These are phyloP conservation scores for Oophaga sylvatica DNA, from an alignment of 2,797 vertebrate species.

Conservation along the genomic window DNA sequence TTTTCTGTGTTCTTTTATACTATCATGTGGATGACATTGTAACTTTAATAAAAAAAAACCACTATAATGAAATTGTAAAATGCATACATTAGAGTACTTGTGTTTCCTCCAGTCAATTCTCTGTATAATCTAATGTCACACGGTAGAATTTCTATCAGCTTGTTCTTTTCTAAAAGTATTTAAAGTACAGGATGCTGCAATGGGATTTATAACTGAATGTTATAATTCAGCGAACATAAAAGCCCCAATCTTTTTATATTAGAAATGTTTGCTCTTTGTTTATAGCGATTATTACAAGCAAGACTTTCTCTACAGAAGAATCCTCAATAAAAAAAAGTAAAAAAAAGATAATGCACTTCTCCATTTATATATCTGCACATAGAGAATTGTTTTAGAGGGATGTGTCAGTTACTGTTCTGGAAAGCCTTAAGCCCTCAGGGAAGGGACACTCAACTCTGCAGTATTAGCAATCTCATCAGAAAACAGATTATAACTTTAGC, in stretches of 20 bases:
- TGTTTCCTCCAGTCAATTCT: conserved; percentile 24
- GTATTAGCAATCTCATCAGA: conserved; percentile 58
- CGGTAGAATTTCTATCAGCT: conserved; percentile 14
- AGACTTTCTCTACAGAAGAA: conserved; percentile 13
- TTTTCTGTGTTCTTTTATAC: not conserved
- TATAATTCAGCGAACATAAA: conserved; percentile 22
- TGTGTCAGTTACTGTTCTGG: conserved; percentile 46
- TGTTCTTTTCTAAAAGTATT: conserved; percentile 16
- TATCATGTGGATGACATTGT: not conserved
- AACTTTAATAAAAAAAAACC: not conserved
- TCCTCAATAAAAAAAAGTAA: conserved; percentile 23
- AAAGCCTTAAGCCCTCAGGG: conserved; percentile 32
- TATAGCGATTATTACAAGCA: conserved; percentile 23
- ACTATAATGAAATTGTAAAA: not conserved
- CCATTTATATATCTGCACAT: conserved; percentile 51
- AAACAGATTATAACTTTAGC: conserved; percentile 61
- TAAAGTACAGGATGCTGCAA: conserved; percentile 12
- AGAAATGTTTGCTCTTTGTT: conserved; percentile 29
- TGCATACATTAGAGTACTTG: conserved; percentile 14
- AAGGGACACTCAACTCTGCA: conserved; percentile 54
- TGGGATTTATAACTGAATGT: conserved; percentile 31
- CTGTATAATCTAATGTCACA: conserved; percentile 4
- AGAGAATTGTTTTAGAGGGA: conserved; percentile 53
- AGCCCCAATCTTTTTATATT: conserved; percentile 29
- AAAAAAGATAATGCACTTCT: conserved; percentile 35